Conservation (phyloP, 2,113 vertebrate species). For the Abramis brama region DNA sequence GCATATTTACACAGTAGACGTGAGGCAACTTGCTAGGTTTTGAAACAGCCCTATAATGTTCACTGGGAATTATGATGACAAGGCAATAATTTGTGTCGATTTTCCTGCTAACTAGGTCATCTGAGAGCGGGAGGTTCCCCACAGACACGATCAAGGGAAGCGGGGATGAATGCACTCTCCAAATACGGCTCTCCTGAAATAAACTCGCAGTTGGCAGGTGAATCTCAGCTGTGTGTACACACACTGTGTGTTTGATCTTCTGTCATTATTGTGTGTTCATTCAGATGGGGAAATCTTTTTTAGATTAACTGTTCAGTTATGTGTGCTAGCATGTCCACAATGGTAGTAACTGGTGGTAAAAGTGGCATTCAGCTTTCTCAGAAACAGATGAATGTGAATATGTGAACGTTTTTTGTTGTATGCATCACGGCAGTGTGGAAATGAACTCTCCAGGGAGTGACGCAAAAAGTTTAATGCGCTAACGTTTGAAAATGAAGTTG, state of each 20-base stretch:
- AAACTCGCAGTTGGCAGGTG: neutral
- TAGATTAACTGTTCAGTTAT: neutral
- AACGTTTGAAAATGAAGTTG: too few species aligned
- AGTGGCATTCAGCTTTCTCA: neutral
- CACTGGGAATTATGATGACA: constrained; percentile 1
- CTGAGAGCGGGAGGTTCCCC: constrained; percentile 1
- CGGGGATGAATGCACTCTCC: neutral
- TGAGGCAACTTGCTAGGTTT: neutral
- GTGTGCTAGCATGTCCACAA: neutral
- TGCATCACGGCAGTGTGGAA: too few species aligned
- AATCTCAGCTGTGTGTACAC: neutral
- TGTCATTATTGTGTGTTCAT: neutral
- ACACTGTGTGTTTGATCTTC: neutral
- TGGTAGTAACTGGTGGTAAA: neutral
- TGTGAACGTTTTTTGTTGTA: too few species aligned
- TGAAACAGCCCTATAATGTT: neutral
- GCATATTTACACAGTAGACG: neutral
- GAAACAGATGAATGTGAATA: too few species aligned
- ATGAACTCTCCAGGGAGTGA: too few species aligned
- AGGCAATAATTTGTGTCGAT: neutral
- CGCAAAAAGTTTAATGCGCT: too few species aligned
- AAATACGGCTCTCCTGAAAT: constrained; percentile 23
- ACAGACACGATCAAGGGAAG: neutral
- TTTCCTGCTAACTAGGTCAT: neutral
- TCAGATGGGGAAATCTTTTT: neutral